Conservation (phyloP, 2,113 vertebrate species). For the Coryphaenoides rupestris region DNA sequence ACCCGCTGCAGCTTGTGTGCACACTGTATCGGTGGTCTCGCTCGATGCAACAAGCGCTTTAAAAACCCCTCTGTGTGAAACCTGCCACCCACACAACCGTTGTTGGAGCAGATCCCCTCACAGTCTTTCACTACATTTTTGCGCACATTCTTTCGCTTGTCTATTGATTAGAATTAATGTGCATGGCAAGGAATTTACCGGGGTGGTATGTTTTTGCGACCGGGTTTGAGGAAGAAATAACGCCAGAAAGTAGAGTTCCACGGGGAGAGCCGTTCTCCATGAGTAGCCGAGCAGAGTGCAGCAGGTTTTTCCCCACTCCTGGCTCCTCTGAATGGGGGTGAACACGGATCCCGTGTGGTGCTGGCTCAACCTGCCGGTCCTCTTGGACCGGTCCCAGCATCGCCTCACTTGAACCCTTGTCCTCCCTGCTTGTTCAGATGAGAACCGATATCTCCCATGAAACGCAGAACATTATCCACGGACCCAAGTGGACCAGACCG, state of each 20-base stretch:
- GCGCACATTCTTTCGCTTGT: neutral
- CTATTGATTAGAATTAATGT: neutral
- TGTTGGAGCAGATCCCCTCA: conserved; percentile 8
- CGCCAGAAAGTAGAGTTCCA: neutral
- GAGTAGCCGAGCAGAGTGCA: neutral
- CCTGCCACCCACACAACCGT: conserved; percentile 4
- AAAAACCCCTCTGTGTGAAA: neutral
- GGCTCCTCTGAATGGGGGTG: conserved; percentile 34
- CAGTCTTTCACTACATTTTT: neutral
- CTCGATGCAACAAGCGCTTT: conserved; percentile 2
- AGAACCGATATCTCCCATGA: no score
- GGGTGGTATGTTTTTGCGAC: neutral
- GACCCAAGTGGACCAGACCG: no score
- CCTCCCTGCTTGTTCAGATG: conserved; percentile 18
- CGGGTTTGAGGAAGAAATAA: neutral
- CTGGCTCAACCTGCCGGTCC: conserved; percentile 26
- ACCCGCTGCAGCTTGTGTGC: conserved; percentile 3
- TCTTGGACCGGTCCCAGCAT: conserved; percentile 45
- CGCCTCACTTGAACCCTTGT: conserved; percentile 56
- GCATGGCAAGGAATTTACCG: neutral
- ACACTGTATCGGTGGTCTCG: conserved; percentile 7
- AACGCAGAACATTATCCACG: no score
- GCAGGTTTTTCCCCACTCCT: conserved; percentile 7
- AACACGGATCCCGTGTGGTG: conserved; percentile 27
- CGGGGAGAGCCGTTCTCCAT: conserved; percentile 2